Conservation (phyloP, 2,113 vertebrate species). For the Gallinago undulata region DNA sequence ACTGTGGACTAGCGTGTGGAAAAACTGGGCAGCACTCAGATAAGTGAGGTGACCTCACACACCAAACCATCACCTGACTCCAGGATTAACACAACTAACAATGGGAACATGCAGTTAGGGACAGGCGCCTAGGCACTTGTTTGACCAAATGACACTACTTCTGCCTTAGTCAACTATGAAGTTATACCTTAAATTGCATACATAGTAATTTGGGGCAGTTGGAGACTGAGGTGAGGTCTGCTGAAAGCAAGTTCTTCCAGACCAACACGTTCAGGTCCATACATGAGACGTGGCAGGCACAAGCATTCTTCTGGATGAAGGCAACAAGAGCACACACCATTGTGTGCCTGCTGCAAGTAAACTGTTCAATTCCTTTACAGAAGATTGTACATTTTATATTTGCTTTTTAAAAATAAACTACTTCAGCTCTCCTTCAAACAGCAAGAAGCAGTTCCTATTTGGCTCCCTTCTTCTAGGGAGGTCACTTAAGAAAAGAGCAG, state of each 20-base stretch:
- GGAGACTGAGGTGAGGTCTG: background rate
- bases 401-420: background rate
- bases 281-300: background rate
- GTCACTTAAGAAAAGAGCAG: background rate
- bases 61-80: background rate
- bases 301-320: background rate
- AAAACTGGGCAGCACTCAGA: background rate
- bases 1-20: background rate
- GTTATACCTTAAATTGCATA: background rate
- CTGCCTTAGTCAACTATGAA: fast-evolving
- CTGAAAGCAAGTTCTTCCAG: background rate
- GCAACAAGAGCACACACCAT: background rate
- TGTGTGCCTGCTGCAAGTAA: background rate
- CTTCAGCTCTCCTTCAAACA: background rate
- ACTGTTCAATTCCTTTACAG: background rate
- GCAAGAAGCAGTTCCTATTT: background rate
- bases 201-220: background rate
- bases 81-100: background rate
- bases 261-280: fast-evolving
- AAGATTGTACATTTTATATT: background rate
- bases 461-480: background rate
- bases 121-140: background rate
- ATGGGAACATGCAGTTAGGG: background rate
- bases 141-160: background rate
- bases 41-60: background rate